A percentile compares a stretch with the other conserved stretches of the same genome.
phyloP scores from a whole-genome alignment of 2,113 vertebrate genomes.

The Coregonus clupeaformis region DNA sequence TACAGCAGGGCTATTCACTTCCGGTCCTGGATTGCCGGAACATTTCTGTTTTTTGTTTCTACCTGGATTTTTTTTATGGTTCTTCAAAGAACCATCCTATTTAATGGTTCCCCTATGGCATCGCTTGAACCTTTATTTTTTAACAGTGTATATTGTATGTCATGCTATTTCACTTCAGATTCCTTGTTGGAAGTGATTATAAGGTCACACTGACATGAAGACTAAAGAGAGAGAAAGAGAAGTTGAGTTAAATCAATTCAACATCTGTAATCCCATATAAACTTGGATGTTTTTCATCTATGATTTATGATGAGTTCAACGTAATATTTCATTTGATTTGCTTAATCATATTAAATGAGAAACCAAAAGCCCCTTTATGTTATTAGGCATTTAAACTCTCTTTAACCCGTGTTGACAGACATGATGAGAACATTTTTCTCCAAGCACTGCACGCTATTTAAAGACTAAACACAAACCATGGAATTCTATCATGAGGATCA shows the following conservation, averaged over 20 bases:
- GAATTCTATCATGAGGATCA: conserved; percentile 2
- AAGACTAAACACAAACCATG: background rate
- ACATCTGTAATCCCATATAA: background rate
- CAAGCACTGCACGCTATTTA: conserved; percentile 2
- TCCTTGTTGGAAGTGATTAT: background rate
- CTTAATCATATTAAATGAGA: background rate
- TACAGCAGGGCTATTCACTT: too few relatives aligned
- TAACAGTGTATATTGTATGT: background rate
- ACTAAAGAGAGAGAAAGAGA: background rate
- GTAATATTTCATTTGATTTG: background rate
- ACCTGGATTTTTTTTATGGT: too few relatives aligned
- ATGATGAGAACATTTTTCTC: background rate
- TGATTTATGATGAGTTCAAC: background rate
- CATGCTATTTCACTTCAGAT: background rate
- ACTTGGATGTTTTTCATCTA: background rate
- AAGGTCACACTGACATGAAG: background rate
- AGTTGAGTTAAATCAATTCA: background rate
- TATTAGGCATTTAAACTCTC: conserved; percentile 5
- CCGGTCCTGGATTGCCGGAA: too few relatives aligned
- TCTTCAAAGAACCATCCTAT: too few relatives aligned
- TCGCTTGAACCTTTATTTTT: too few relatives aligned
- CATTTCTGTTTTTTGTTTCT: too few relatives aligned
- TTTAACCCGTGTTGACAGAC: background rate
- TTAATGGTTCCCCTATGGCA: too few relatives aligned
- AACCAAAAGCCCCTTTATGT: background rate